These are phyloP conservation scores for Lysandra bellargus DNA, from an alignment of 2,888 invertebrate genomes.

Conservation along the genomic window DNA sequence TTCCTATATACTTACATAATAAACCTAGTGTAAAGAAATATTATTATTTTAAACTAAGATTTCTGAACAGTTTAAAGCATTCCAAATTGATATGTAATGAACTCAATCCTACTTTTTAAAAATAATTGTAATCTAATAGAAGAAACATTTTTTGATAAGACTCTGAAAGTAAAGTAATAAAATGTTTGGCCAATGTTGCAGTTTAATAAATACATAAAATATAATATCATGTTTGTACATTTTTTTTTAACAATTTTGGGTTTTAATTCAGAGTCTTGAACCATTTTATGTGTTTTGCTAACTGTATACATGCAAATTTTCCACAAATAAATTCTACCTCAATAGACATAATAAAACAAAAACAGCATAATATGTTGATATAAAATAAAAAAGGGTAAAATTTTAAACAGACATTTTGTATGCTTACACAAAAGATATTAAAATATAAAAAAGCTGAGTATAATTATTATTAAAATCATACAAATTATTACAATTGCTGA, in stretches of 20 bases:
- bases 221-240: neutral
- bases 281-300: neutral
- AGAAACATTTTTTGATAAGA: slow-evolving; percentile 23
- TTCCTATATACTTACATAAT: too few relatives aligned
- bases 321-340: neutral
- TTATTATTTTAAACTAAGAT: neutral
- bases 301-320: slow-evolving; percentile 11
- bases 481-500: neutral
- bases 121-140: neutral
- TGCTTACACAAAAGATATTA: neutral
- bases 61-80: neutral
- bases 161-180: slow-evolving; percentile 14
- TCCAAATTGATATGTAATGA: neutral
- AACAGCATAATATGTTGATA: neutral
- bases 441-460: neutral
- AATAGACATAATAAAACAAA: slow-evolving; percentile 4
- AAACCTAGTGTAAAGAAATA: neutral
- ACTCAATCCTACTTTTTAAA: neutral
- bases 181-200: neutral
- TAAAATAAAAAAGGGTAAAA: neutral
- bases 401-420: neutral
- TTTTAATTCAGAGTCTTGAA: slow-evolving; percentile 16
- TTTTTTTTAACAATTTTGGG: neutral
- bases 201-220: slow-evolving; percentile 3
- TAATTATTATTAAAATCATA: slow-evolving; percentile 9